Conservation (phyloP, 2,113 vertebrate genomes). For the Odocoileus virginianus region DNA sequence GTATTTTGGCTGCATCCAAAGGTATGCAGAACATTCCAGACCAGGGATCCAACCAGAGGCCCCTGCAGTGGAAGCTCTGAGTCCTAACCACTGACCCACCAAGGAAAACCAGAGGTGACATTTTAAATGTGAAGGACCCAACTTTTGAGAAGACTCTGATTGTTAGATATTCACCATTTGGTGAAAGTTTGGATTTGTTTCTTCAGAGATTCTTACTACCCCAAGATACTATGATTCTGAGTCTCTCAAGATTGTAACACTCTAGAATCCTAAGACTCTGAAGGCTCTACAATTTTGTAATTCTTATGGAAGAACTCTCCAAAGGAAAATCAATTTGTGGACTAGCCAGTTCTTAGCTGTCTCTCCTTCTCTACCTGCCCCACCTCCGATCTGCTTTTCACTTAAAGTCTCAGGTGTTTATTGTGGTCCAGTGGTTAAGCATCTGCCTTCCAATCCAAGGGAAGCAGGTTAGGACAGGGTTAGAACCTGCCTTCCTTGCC, state of each 20-base stretch:
- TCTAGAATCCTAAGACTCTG: background rate
- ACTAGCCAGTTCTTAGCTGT: slow-evolving; percentile 20
- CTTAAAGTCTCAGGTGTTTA: background rate
- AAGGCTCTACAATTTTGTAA: slow-evolving; percentile 28
- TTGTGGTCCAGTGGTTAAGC: background rate
- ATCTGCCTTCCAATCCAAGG: background rate
- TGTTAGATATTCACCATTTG: background rate
- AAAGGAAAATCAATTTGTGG: background rate
- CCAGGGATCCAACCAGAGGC: background rate
- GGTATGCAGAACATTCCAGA: background rate
- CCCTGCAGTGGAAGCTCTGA: background rate
- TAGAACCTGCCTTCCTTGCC: background rate
- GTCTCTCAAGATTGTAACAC: background rate
- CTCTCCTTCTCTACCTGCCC: background rate
- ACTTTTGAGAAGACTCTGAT: background rate
- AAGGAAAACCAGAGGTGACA: background rate
- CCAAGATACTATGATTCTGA: background rate
- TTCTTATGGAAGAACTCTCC: slow-evolving; percentile 19
- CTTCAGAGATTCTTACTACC: background rate
- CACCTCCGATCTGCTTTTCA: background rate
- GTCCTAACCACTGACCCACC: background rate
- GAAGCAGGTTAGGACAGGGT: background rate
- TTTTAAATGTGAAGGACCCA: background rate
- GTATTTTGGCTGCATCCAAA: background rate
- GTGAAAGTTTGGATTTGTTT: background rate